Conservation (phyloP, 2,113 vertebrate genomes). For the Canis aureus region DNA sequence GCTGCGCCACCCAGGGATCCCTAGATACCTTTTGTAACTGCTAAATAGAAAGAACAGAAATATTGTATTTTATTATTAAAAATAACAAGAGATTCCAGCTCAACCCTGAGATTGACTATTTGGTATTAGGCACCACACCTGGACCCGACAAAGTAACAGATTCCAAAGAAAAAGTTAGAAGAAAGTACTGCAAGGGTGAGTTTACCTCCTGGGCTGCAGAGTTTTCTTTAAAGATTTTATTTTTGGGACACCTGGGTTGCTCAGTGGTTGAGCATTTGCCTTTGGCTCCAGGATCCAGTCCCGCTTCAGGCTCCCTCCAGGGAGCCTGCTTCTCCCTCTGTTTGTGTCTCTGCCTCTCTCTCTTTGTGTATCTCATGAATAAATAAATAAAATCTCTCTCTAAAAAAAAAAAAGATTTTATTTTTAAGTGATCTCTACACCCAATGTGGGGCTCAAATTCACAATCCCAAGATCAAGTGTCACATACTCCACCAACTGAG, state of each 20-base stretch:
- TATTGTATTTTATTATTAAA: conserved; percentile 30
- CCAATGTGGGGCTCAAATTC: not conserved
- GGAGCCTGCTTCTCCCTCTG: no score
- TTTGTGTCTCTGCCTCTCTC: no score
- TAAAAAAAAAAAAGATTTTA: not conserved
- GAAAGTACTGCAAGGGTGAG: not conserved
- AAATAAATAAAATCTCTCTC: no score
- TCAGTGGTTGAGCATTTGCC: no score
- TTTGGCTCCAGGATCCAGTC: no score
- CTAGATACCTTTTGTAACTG: conserved; percentile 29
- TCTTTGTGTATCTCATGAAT: no score
- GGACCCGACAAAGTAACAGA: not conserved
- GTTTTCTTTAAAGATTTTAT: not conserved
- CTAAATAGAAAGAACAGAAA: conserved; percentile 60
- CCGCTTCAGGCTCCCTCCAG: no score
- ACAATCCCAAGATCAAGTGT: not conserved
- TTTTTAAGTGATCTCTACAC: not conserved
- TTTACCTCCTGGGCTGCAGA: not conserved
- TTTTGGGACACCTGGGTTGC: not conserved
- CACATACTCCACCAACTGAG: not conserved
- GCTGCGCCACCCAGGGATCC: no score
- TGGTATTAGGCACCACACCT: not conserved
- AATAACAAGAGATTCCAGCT: not conserved
- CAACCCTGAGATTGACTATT: not conserved
- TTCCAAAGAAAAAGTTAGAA: not conserved